These are phyloP conservation scores for Camponotus pennsylvanicus DNA, from an alignment of 1,140 invertebrate species.

Conservation along the genomic window DNA sequence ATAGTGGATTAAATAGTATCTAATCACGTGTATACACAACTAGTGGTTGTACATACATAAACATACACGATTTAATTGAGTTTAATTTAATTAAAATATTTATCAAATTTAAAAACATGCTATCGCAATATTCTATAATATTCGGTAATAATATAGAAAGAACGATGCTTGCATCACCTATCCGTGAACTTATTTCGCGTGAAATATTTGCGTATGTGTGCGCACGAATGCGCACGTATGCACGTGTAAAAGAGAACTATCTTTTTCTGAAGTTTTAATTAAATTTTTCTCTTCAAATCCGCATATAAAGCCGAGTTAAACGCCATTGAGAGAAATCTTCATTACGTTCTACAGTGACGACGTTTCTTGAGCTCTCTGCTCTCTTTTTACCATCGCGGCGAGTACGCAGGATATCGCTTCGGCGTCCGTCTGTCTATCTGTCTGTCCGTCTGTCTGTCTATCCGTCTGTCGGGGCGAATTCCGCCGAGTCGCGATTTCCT, in stretches of 20 bases:
- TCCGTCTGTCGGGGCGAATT: constrained; percentile 32
- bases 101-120: constrained; percentile 6
- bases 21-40: background rate
- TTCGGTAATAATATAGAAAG: background rate
- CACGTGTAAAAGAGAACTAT: background rate
- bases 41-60: background rate
- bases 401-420: constrained; percentile 17
- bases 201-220: background rate
- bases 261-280: constrained; percentile 55
- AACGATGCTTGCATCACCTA: background rate
- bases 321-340: constrained; percentile 55
- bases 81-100: background rate
- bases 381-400: background rate
- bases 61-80: background rate
- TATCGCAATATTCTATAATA: background rate
- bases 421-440: constrained; percentile 29
- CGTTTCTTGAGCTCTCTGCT: background rate
- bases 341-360: constrained; percentile 35
- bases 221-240: too few relatives aligned
- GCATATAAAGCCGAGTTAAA: constrained; percentile 43
- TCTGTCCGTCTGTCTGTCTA: background rate
- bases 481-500: constrained; percentile 44
- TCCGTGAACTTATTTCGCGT: constrained; percentile 14
- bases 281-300: constrained; percentile 52
- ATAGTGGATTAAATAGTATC: background rate